Evolutionary conservation across 1,140 invertebrate species (phyloP), one percentile per base, ranked within the genome.

Genomic region (Aphelinus atriplicis): DNA sequence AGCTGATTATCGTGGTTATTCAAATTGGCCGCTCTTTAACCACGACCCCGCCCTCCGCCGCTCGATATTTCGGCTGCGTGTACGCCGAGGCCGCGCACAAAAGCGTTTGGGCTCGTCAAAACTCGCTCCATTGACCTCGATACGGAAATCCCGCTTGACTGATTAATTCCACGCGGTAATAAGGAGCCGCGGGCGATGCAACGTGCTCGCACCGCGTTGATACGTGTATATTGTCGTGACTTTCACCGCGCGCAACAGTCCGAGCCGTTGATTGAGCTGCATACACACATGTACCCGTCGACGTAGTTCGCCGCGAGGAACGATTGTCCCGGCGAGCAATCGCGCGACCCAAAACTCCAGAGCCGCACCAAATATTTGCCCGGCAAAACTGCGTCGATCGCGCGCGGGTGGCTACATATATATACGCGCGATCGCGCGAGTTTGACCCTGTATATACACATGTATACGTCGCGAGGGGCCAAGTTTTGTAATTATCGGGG

Each of bases 1-100:
- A n/a, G 10, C 60, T 55, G 73, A 75, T 75, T 75, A 75, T 75
- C 73, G 60, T 75, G 66, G 70, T 75, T 75, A 75, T 75, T 75
- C 67, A 75, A 75, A 75, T 75, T 69, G 46, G 26, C 26, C 26
- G 26, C 26, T 26, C 26, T 26, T 26, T 26, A 26, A 26, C 26
- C 26, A 26, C 26, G 26, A 26, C 26, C 26, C 26, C 56, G 56
- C 42, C 48, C 47, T 42, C n/a, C 9, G 43, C 10, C 42, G 6
- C 65, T 48, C 58, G 55, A 62, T 65, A 57, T 48, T 68, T 63
- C n/a, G 73, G 51, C 62, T 74, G 60, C 69, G 73, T 69, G 68
- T 68, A 69, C 73, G 69, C 65, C 62, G 50, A 56, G 56, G 60
- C 55, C 50, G 4, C 65, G 50, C 26, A 26, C 26, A 26, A 26